Conservation (phyloP, 2,888 invertebrate species). For the Andricus curvator region DNA sequence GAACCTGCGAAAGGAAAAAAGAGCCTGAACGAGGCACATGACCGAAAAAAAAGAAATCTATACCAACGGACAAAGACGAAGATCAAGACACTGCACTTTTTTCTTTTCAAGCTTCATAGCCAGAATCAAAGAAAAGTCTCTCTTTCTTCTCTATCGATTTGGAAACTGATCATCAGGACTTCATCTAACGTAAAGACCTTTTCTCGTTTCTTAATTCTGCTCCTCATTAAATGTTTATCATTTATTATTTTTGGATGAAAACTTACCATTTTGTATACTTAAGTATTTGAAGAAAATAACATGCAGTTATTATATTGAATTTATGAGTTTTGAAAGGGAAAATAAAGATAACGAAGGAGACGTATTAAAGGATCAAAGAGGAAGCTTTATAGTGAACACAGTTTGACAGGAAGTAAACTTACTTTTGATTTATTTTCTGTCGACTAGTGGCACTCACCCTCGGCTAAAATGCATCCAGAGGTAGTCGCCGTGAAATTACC, state of each 20-base stretch:
- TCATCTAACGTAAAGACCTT: neutral
- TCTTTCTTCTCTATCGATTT: constrained; percentile 8
- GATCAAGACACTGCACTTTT: constrained; percentile 8
- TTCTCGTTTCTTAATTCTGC: neutral
- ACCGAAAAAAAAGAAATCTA: neutral
- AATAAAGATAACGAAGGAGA: neutral
- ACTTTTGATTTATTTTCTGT: constrained; percentile 57
- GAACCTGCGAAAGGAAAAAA: neutral
- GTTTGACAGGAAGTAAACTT: constrained; percentile 29
- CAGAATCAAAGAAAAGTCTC: constrained; percentile 9
- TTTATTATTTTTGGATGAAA: no score
- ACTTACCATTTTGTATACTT: no score
- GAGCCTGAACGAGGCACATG: constrained; percentile 13
- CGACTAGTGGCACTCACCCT: constrained; percentile 55
- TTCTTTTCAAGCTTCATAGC: neutral
- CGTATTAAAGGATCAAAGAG: neutral
- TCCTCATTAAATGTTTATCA: neutral
- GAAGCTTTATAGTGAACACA: neutral
- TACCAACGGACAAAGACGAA: neutral
- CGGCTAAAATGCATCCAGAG: constrained; percentile 65
- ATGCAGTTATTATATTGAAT: neutral
- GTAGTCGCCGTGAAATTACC: constrained; percentile 71
- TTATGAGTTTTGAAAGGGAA: neutral
- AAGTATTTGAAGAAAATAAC: no score
- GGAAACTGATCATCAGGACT: neutral